Conservation (phyloP, 53 echinoderm and acorn worm species). For the Zoroaster sp. region DNA sequence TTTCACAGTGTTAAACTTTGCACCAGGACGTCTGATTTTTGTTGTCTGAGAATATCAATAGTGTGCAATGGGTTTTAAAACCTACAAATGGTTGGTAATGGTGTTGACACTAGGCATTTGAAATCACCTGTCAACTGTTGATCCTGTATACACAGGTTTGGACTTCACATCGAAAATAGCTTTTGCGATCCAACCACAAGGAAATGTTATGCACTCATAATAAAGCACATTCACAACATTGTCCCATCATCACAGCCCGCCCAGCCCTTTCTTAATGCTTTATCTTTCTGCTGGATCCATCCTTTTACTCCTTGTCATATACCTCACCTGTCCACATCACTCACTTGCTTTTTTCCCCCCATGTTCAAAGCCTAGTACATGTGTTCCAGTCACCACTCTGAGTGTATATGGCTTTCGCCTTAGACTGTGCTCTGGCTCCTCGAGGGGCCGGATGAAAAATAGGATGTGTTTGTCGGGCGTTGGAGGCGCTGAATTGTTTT, state of each 20-base stretch:
- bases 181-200: not conserved
- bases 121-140: too few relatives aligned
- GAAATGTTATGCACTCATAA: too few relatives aligned
- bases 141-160: too few relatives aligned
- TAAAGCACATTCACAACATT: conserved; percentile 1
- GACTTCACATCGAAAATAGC: too few relatives aligned
- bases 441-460: not conserved
- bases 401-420: conserved; percentile 13
- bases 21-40: too few relatives aligned
- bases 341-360: not conserved
- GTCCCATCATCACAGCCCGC: not conserved
- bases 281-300: not conserved
- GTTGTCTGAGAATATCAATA: too few relatives aligned
- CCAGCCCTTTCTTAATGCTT: not conserved
- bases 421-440: conserved; percentile 14
- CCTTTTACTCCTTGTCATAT: conserved; percentile 18
- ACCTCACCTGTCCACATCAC: conserved; percentile 43
- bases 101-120: too few relatives aligned
- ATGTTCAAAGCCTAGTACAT: conserved; percentile 17
- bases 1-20: too few relatives aligned
- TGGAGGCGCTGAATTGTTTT: too few relatives aligned
- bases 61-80: too few relatives aligned
- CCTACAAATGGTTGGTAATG: too few relatives aligned
- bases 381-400: conserved; percentile 9
- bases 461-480: not conserved